Base-by-base conservation (phyloP, 1,140 invertebrate species). In the Drosophila sproati region DNA sequence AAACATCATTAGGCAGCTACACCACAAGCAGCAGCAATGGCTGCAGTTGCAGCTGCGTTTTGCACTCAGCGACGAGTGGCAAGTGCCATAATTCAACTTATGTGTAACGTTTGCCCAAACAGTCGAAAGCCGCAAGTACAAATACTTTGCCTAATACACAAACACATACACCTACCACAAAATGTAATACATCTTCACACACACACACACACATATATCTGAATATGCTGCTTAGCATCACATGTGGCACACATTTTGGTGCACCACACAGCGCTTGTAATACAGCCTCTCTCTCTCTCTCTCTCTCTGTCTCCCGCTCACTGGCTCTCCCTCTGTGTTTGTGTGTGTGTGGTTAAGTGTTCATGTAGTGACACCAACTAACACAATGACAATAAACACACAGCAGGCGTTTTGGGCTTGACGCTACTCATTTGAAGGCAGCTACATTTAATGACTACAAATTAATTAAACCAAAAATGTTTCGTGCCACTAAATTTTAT, bases 381-480 rank as follows among this genome's bases (percentile, higher is more conserved):
- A 72, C 61, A 70, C 45, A 50, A 70, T 48, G n/a, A 12, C 37
- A 66, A 64, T 41, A 68, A 37, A 54, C 34, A 41, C 37, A 12
- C 31, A 52, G 37, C 55, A 31, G 51, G 34, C 4, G 57, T 48
- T 32, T 35, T 34, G n/a, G 20, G 62, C 41, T 45, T 66, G 62
- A 20, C 50, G 28, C 35, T 4, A 54, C 43, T 50, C 47, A 68
- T 73, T 73, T 57, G 56, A 39, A 68, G 57, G 45, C 55, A 67
- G 64, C 70, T 80, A 54, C 73, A 85, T 68, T 89, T 88, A 88
- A 88, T 89, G 85, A 83, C 77, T 73, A 80, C 86, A 89, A 88
- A 88, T 88, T 89, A 88, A 88, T 88, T 88, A 85, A 88, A 85
- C 80, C 85, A 75, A 77, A 88, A 85, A 89, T 85, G 74, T 68